Percentiles rank a stretch among this genome's conserved stretches.
phyloP scores from a whole-genome alignment of 1,140 invertebrate species.

The Vanessa atalanta region DNA sequence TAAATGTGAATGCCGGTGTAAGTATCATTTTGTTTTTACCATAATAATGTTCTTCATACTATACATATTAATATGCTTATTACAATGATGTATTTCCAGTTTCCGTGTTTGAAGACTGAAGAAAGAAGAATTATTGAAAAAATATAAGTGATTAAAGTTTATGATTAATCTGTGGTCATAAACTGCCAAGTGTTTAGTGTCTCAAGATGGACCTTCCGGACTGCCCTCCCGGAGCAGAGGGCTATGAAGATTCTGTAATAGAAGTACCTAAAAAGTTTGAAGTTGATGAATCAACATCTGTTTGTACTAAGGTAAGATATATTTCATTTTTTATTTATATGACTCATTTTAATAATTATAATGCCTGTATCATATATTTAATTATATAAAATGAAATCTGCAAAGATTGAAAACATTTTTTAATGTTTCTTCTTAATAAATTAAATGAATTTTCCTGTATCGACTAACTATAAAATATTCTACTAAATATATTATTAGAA shows the following conservation, averaged over 20 bases:
- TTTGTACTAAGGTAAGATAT: conserved; percentile 71
- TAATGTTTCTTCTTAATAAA: too few relatives aligned
- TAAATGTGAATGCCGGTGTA: conserved; percentile 12
- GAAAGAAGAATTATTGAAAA: conserved; percentile 18
- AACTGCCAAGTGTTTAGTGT: conserved; percentile 72
- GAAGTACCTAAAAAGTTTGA: conserved; percentile 66
- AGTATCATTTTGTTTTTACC: conserved; percentile 32
- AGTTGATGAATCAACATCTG: conserved; percentile 36
- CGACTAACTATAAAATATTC: too few relatives aligned
- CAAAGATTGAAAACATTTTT: too few relatives aligned
- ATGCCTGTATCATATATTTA: neutral
- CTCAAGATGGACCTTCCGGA: conserved; percentile 74
- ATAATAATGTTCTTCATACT: conserved; percentile 10
- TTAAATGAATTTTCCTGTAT: too few relatives aligned
- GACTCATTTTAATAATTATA: neutral
- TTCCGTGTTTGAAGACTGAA: conserved; percentile 21
- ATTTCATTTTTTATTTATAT: conserved; percentile 32
- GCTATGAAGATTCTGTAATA: conserved; percentile 70
- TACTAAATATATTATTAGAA: too few relatives aligned
- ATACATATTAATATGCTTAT: conserved; percentile 8
- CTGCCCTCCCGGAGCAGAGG: conserved; percentile 73
- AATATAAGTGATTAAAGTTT: conserved; percentile 53
- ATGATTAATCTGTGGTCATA: conserved; percentile 68
- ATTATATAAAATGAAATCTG: too few relatives aligned
- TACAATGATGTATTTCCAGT: conserved; percentile 33